These are phyloP conservation scores for Thermophis baileyi DNA, from an alignment of 2,113 vertebrate species.

Conservation along the genomic window DNA sequence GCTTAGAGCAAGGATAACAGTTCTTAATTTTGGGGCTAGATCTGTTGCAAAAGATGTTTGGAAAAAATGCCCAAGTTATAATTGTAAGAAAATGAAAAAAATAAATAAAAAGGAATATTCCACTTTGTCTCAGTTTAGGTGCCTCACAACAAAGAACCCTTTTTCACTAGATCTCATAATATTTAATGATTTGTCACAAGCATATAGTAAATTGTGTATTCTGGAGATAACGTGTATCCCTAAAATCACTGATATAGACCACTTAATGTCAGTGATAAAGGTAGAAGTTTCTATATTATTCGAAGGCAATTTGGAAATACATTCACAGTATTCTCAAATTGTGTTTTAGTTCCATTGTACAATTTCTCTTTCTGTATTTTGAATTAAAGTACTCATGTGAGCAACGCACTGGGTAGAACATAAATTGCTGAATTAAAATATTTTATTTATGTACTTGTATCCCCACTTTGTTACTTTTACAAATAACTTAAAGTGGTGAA, in stretches of 20 bases:
- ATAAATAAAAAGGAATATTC: background rate
- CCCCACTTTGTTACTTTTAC: too few relatives aligned
- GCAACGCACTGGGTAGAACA: background rate
- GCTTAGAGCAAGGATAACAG: background rate
- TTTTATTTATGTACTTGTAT: too few relatives aligned
- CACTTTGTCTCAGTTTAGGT: background rate
- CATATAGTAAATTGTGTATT: background rate
- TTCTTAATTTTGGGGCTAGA: background rate
- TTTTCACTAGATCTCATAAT: background rate
- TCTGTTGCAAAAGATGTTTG: too few relatives aligned
- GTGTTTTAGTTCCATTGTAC: background rate
- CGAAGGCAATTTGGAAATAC: background rate
- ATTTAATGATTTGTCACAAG: background rate
- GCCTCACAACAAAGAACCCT: background rate
- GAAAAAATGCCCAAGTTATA: background rate
- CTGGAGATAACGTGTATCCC: background rate
- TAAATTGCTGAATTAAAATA: background rate
- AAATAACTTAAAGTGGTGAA: too few relatives aligned
- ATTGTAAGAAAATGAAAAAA: background rate
- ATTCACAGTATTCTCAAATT: background rate
- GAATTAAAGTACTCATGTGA: background rate
- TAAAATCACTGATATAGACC: background rate
- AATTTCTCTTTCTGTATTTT: background rate
- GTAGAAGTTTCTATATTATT: background rate
- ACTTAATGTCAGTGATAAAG: background rate